Percentiles rank a stretch among this genome's conserved stretches.
Conservation (phyloP, 53 echinoderm and acorn worm genomes). For the Apostichopus leukothele region DNA sequence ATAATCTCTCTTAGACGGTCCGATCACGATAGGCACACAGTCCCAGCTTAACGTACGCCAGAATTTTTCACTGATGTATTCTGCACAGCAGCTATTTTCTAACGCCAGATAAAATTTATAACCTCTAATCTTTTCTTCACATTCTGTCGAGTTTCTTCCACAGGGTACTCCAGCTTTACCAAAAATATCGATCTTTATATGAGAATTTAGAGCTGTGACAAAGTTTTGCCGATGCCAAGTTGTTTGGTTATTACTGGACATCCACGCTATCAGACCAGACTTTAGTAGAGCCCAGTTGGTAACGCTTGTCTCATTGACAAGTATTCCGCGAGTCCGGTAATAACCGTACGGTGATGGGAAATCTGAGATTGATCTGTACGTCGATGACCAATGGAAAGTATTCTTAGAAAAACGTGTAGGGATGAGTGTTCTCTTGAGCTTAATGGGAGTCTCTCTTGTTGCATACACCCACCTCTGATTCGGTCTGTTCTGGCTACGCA, state of each 20-base stretch:
- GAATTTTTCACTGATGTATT: constrained; percentile 43
- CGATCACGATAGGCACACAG: constrained; percentile 33
- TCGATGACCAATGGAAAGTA: constrained; percentile 34
- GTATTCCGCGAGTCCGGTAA: background rate
- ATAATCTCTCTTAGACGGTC: constrained; percentile 19
- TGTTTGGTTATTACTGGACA: constrained; percentile 39
- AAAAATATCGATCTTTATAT: constrained; percentile 20
- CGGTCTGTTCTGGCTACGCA: background rate
- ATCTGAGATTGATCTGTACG: constrained; percentile 32
- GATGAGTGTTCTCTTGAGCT: background rate
- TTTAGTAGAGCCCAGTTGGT: constrained; percentile 18
- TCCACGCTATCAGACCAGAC: constrained; percentile 33
- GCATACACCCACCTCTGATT: constrained; percentile 43
- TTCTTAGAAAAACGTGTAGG: constrained; percentile 9
- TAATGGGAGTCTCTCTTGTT: constrained; percentile 36
- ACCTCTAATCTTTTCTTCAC: constrained; percentile 25
- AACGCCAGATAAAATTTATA: constrained; percentile 49
- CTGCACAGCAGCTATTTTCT: constrained; percentile 45
- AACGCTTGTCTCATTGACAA: background rate
- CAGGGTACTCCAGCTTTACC: background rate
- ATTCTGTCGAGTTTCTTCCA: constrained; percentile 14
- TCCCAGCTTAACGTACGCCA: constrained; percentile 39
- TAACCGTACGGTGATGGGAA: constrained; percentile 43
- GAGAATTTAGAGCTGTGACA: background rate
- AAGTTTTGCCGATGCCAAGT: constrained; percentile 31